phyloP scores from a whole-genome alignment of 1,140 invertebrate genomes.

The Tetraneura akinire region DNA sequence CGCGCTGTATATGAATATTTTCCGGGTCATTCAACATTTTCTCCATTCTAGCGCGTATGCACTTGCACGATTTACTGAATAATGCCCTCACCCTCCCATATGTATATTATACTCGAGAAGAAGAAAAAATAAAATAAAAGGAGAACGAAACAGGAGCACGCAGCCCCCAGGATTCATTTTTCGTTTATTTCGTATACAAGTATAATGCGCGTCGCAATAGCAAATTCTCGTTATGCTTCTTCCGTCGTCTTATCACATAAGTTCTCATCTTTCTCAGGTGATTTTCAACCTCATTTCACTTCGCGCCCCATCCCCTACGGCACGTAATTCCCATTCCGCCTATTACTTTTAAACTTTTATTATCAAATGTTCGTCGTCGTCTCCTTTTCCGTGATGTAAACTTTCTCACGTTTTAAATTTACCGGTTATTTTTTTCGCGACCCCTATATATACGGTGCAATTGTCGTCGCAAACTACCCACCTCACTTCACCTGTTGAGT shows the following conservation, averaged over 20 bases:
- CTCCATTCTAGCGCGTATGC: slow-evolving; percentile 27
- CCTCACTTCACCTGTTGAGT: slow-evolving; percentile 40
- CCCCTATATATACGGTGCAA: neutral
- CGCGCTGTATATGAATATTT: slow-evolving; percentile 40
- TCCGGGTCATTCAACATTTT: slow-evolving; percentile 47
- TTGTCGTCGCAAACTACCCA: slow-evolving; percentile 35
- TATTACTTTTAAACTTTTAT: slow-evolving; percentile 47
- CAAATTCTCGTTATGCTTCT: slow-evolving; percentile 35
- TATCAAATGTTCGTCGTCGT: slow-evolving; percentile 29
- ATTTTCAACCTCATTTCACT: slow-evolving; percentile 47
- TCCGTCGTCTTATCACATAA: slow-evolving; percentile 45
- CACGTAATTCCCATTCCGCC: slow-evolving; percentile 44
- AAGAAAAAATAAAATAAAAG: neutral
- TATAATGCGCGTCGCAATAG: slow-evolving; percentile 8
- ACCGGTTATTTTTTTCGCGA: slow-evolving; percentile 12
- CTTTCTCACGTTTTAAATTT: slow-evolving; percentile 47
- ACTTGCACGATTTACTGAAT: neutral
- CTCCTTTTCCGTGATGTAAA: slow-evolving; percentile 23
- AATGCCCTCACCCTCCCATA: slow-evolving; percentile 26
- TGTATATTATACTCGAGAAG: neutral
- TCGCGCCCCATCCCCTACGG: slow-evolving; percentile 32
- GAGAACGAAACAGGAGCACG: neutral
- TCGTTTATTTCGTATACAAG: slow-evolving; percentile 37
- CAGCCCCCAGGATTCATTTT: slow-evolving; percentile 39
- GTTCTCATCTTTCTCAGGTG: slow-evolving; percentile 47